Conservation (phyloP, 2,113 vertebrate species). For the Brachypodius melanocephalos region DNA sequence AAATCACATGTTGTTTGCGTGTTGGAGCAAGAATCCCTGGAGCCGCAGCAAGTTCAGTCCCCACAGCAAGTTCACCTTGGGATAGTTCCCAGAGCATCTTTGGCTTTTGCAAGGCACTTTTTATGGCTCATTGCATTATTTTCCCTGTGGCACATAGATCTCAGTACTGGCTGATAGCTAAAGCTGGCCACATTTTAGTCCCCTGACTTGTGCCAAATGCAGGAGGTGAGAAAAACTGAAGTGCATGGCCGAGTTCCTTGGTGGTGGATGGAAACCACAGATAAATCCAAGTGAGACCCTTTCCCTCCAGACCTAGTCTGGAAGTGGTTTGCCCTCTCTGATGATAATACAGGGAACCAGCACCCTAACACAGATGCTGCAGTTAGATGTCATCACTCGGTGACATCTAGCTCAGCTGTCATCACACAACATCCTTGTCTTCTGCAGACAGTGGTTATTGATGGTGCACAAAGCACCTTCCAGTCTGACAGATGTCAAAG, state of each 20-base stretch:
- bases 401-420: neutral
- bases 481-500: neutral
- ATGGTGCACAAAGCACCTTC: neutral
- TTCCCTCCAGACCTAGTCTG: neutral
- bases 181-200: neutral
- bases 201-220: neutral
- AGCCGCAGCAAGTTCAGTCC: neutral
- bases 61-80: neutral
- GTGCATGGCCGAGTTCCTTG: neutral
- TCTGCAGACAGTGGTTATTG: neutral
- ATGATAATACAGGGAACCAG: neutral
- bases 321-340: neutral
- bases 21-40: neutral
- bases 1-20: neutral
- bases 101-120: neutral
- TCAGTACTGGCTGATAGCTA: neutral
- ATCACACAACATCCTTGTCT: neutral
- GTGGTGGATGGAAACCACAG: accelerated
- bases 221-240: neutral
- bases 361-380: neutral
- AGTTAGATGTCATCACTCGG: neutral
- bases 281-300: neutral
- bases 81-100: neutral
- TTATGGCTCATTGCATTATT: neutral
- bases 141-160: neutral